Evolutionary conservation across 1,140 invertebrate genomes (phyloP).

Genomic region (Nebria ingens): DNA sequence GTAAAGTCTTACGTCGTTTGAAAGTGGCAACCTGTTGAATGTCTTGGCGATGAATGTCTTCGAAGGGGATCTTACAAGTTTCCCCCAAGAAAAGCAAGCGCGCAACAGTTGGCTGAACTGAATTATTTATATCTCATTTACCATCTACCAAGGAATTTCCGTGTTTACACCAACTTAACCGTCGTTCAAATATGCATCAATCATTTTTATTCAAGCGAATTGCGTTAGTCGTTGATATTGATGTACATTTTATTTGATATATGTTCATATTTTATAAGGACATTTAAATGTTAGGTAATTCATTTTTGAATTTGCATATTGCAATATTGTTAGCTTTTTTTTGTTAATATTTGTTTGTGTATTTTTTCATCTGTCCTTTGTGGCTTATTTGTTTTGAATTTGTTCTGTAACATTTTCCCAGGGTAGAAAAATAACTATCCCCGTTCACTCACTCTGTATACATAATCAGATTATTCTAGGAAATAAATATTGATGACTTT

Average conservation of each 20-base stretch:
- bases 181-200: too few relatives aligned
- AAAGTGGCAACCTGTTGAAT: slow-evolving; percentile 4
- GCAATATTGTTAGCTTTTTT: too few relatives aligned
- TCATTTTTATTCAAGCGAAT: too few relatives aligned
- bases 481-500: not conserved
- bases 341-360: too few relatives aligned
- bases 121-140: slow-evolving; percentile 6
- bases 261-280: not conserved
- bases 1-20: not conserved
- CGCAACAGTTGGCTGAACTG: slow-evolving; percentile 3
- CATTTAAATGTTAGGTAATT: not conserved
- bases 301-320: too few relatives aligned
- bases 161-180: too few relatives aligned
- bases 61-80: not conserved
- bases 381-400: not conserved
- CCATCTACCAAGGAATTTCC: not conserved
- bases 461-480: not conserved
- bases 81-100: slow-evolving; percentile 6
- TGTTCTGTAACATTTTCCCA: not conserved
- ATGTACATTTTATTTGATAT: not conserved
- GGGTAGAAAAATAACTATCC: not conserved
- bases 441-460: too few relatives aligned
- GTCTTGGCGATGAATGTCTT: not conserved
- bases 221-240: not conserved
- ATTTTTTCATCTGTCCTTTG: too few relatives aligned